Conservation (phyloP, 1,140 invertebrate species). For the Zeugodacus cucurbitae region DNA sequence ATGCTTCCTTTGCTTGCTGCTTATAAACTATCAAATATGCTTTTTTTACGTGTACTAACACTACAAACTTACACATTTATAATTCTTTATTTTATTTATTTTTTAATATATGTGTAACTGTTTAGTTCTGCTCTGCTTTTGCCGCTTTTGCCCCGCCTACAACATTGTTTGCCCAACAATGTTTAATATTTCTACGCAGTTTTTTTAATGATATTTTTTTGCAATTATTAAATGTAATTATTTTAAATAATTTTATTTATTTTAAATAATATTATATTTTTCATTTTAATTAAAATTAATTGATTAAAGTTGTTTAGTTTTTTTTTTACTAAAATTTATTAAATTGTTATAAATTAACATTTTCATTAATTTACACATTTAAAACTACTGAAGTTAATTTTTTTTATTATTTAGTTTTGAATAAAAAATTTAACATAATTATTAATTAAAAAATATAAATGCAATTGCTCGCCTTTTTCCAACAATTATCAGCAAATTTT, state of each 20-base stretch:
- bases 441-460: background rate
- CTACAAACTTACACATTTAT: background rate
- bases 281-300: background rate
- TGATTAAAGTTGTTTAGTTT: background rate
- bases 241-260: background rate
- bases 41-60: background rate
- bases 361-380: background rate
- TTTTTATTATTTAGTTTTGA: background rate
- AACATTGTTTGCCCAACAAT: background rate
- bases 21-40: constrained; percentile 10
- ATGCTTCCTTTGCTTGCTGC: background rate
- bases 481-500: background rate
- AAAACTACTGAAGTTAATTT: background rate
- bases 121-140: background rate
- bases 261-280: background rate
- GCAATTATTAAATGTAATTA: background rate
- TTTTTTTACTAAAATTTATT: background rate
- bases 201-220: background rate
- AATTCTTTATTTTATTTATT: background rate
- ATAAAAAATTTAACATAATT: background rate
- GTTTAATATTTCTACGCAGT: background rate
- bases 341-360: background rate
- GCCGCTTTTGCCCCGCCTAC: background rate
- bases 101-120: background rate
- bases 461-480: background rate